phyloP scores from a whole-genome alignment of 37 sponge, comb jelly and placozoan species.

The Diacarnus erythraeanus region DNA sequence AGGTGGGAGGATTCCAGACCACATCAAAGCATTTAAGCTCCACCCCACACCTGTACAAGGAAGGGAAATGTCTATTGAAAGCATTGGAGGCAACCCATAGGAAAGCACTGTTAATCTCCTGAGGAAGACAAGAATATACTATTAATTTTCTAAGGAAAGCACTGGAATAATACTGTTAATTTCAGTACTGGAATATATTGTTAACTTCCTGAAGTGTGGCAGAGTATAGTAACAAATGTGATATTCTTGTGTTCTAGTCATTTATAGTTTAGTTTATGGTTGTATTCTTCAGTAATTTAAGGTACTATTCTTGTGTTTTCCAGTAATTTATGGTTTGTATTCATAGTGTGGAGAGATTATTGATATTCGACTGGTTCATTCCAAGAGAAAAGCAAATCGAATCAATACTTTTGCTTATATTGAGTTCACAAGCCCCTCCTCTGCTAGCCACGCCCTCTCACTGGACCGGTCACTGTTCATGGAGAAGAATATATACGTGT shows the following conservation, averaged over 20 bases:
- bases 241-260: too few species aligned
- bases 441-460: constrained; percentile 30
- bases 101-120: too few species aligned
- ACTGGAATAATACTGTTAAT: not conserved
- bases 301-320: too few species aligned
- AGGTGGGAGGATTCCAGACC: too few species aligned
- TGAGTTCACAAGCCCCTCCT: constrained; percentile 36
- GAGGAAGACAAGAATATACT: not conserved
- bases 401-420: constrained; percentile 61
- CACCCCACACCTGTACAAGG: too few species aligned
- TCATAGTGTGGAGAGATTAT: constrained; percentile 56
- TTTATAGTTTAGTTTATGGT: too few species aligned
- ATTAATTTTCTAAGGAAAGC: not conserved
- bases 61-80: too few species aligned
- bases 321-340: not conserved
- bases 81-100: too few species aligned
- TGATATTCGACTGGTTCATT: constrained; percentile 58
- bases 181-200: too few species aligned
- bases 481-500: constrained; percentile 57
- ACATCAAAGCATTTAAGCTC: too few species aligned
- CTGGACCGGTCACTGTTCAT: constrained; percentile 42
- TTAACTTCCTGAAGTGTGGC: not conserved
- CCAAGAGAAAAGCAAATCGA: not conserved
- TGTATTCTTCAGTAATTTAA: too few species aligned
- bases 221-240: not conserved